Conservation (phyloP, 2,797 vertebrate genomes). For the Bradypodion ventrale region DNA sequence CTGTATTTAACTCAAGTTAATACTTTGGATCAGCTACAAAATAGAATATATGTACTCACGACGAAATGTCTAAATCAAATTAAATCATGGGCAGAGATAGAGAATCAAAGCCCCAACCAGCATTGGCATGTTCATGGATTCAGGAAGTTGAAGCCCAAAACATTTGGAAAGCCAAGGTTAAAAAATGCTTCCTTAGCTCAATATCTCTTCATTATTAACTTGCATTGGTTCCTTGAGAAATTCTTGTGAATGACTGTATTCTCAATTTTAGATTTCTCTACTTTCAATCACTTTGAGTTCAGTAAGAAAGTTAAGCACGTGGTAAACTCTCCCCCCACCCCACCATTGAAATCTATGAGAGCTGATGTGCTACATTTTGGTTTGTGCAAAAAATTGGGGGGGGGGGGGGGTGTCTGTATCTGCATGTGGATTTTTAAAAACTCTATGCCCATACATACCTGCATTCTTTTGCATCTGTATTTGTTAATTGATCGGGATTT, state of each 20-base stretch:
- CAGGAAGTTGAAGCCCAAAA: background rate
- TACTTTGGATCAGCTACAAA: too few species aligned
- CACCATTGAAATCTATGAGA: background rate
- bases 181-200: background rate
- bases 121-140: background rate
- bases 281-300: conserved; percentile 7
- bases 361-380: background rate
- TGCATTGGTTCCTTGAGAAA: background rate
- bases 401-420: background rate
- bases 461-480: background rate
- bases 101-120: background rate
- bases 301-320: background rate
- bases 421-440: background rate
- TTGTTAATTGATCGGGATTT: background rate
- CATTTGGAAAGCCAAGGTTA: background rate
- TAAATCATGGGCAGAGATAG: too few species aligned
- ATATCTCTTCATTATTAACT: background rate
- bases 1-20: background rate
- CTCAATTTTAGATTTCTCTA: background rate
- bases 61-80: too few species aligned
- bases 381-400: background rate
- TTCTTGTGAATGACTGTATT: background rate
- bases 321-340: background rate
- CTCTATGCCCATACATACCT: too few species aligned
- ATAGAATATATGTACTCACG: too few species aligned